Conservation (phyloP, 2,797 vertebrate genomes). For the Pempheris klunzingeri region DNA sequence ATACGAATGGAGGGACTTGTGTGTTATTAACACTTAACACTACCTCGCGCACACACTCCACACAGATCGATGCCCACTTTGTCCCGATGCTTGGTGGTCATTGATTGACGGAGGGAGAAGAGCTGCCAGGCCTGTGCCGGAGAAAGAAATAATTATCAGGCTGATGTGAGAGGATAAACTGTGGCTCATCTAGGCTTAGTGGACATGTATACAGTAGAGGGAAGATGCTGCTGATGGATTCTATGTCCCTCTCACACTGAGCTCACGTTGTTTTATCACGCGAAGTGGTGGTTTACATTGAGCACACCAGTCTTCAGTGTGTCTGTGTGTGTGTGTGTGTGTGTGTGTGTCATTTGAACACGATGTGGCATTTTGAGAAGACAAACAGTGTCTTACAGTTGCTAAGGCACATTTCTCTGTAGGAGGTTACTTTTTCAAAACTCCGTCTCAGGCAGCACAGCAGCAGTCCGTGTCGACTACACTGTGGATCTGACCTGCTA, state of each 20-base stretch:
- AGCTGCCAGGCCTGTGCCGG: slow-evolving; percentile 82
- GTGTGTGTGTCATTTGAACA: no score
- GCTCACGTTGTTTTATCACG: no score
- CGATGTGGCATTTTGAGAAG: no score
- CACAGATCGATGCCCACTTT: slow-evolving; percentile 90
- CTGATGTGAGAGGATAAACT: slow-evolving; percentile 88
- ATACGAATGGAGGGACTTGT: background rate
- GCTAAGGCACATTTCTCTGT: no score
- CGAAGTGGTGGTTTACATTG: no score
- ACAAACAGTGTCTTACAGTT: no score
- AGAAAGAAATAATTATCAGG: slow-evolving; percentile 88
- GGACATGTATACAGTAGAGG: slow-evolving; percentile 40
- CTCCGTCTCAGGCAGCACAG: no score
- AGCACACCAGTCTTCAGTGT: no score
- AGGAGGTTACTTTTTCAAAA: no score
- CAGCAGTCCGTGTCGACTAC: no score
- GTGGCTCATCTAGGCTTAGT: slow-evolving; percentile 73
- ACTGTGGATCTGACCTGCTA: no score
- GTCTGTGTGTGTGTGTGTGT: no score
- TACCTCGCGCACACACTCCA: slow-evolving; percentile 79
- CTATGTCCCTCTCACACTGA: background rate
- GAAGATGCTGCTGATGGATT: slow-evolving; percentile 24
- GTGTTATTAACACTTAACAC: slow-evolving; percentile 48
- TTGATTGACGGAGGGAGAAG: slow-evolving; percentile 86
- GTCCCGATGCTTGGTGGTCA: slow-evolving; percentile 88